phyloP scores from a whole-genome alignment of 2,113 vertebrate species.

The Formicarius rufipectus region DNA sequence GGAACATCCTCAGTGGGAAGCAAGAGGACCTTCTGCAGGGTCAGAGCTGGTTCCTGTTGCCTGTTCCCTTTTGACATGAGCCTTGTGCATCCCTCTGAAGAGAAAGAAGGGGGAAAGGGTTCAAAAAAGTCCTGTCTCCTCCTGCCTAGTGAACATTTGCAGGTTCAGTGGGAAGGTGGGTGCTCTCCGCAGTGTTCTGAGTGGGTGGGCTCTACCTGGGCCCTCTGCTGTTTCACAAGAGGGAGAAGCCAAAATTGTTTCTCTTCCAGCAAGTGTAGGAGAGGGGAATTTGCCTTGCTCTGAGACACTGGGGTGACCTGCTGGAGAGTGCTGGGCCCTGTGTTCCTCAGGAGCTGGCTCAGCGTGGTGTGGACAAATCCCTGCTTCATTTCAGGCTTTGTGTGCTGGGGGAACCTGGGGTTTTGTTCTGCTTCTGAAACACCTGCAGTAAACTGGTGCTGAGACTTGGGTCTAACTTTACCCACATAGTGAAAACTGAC shows the following conservation, averaged over 20 bases:
- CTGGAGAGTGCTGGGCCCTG: neutral
- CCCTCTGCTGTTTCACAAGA: neutral
- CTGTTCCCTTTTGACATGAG: neutral
- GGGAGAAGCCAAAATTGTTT: neutral
- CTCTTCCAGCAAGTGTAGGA: neutral
- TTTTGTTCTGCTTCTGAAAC: neutral
- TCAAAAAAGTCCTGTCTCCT: rapidly evolving
- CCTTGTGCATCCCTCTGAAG: neutral
- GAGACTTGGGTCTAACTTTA: neutral
- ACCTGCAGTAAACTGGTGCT: neutral
- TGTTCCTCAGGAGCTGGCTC: neutral
- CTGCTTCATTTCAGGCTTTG: neutral
- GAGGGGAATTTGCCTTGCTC: neutral
- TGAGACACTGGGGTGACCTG: neutral
- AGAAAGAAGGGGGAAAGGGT: neutral
- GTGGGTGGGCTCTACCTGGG: neutral
- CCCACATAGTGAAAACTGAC: neutral
- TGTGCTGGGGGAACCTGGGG: neutral
- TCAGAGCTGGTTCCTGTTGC: neutral
- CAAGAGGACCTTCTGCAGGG: neutral
- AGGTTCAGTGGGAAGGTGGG: neutral
- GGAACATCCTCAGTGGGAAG: neutral
- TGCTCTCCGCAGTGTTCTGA: neutral
- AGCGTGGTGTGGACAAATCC: neutral
- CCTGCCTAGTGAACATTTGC: neutral